Evolutionary conservation across 2,113 vertebrate genomes (phyloP), one percentile per base, ranked within the genome.

Genomic region (Arvicanthis niloticus): DNA sequence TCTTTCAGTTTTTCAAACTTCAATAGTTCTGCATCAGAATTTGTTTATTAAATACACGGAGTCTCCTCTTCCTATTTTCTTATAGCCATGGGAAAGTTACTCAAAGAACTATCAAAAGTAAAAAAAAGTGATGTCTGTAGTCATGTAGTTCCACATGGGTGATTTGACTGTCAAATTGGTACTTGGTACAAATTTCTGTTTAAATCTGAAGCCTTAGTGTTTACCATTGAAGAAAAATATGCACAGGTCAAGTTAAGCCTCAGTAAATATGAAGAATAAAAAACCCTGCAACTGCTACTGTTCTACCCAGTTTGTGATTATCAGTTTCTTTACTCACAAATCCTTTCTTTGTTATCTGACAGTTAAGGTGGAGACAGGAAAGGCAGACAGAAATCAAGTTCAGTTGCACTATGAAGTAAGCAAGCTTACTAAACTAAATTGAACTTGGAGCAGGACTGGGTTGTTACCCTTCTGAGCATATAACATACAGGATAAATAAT

Each of bases 81-180:
- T 72, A 94, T 78, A 94, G 53, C 72, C 56, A n/a, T 40, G 58
- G 76, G 84, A 93, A 98, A 97, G 31, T 72, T 53, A 97, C 67
- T 0, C 86, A 37, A 96, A 89, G 48, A 97, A 98, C 95, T 91
- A 94, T 65, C 76, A 95, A 26, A 94, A n/a, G n/a, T 0, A 0
- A 93, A 89, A 95, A 95, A 81, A 97, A 62, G 10, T 0, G 2
- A 95, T 65, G 78, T 86, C 60, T 45, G 26, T 2, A 78, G 75
- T 62, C 76, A 75, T 86, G 92, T 24, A 51, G 22, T 11, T 48
- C 48, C 10, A 6, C 45, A 17, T 62, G 53, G 1, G 0, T 65
- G 93, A 88, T 1, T 62, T 21, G 90, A 92, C 40, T 91, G 58
- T 82, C 8, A 5, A n/a, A 62, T 12, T 37, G 13, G 62, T 22